Conservation (phyloP, 2,113 vertebrate species). For the Tyrannus savana region DNA sequence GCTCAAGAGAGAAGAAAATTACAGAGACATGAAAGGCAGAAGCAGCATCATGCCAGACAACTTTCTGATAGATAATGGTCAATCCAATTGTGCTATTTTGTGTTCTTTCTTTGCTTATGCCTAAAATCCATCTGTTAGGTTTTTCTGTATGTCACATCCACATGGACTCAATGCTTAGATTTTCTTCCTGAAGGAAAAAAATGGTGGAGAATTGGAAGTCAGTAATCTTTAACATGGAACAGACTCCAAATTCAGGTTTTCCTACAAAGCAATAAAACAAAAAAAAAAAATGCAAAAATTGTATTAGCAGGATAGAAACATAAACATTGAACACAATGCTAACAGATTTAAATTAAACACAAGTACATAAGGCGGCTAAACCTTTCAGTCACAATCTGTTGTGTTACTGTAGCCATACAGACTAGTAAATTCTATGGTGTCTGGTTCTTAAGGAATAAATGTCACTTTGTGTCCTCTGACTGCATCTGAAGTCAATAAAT, state of each 20-base stretch:
- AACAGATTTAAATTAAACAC: neutral
- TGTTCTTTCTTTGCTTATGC: neutral
- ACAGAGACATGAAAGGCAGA: neutral
- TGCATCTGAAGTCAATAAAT: constrained; percentile 50
- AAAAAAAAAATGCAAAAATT: neutral
- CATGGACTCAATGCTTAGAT: neutral
- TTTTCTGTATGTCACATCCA: neutral
- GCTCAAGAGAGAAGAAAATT: neutral
- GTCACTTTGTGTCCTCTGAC: constrained; percentile 45
- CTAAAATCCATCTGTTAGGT: neutral
- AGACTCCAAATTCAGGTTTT: neutral
- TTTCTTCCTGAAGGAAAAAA: neutral
- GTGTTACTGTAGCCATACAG: neutral
- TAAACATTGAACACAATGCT: neutral
- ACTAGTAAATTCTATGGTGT: constrained; percentile 3
- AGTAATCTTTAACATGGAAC: neutral
- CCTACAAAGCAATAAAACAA: neutral
- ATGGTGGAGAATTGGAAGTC: neutral
- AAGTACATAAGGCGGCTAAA: neutral
- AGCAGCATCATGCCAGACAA: neutral
- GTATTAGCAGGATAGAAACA: neutral
- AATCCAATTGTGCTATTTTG: neutral
- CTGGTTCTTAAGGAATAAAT: constrained; percentile 47
- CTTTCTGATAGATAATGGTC: neutral
- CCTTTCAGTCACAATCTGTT: constrained; percentile 38